These are phyloP conservation scores for Pipistrellus pipistrellus DNA, from an alignment of 2,797 vertebrate genomes.

Conservation along the genomic window DNA sequence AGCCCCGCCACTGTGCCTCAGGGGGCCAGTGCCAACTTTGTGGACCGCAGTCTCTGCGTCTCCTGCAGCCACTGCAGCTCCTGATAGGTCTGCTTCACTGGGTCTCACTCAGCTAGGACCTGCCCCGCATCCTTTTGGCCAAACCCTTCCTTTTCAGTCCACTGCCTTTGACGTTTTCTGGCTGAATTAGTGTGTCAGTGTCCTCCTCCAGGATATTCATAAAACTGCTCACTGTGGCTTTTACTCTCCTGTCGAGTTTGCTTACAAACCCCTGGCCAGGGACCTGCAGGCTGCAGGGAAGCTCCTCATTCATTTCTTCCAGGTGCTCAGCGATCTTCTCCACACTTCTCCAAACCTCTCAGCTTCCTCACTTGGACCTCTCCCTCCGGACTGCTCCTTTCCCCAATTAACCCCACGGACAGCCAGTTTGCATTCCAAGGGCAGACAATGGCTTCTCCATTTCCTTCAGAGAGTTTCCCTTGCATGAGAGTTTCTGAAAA, in stretches of 20 bases:
- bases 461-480: constrained; percentile 97
- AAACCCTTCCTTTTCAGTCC: constrained; percentile 94
- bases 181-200: constrained; percentile 93
- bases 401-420: constrained; percentile 99
- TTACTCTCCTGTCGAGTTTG: constrained; percentile 96
- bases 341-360: constrained; percentile 94
- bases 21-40: constrained; percentile 94
- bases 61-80: constrained; percentile 91
- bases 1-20: constrained; percentile 84
- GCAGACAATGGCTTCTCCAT: constrained; percentile 94
- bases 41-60: constrained; percentile 95
- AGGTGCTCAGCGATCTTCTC: constrained; percentile 95
- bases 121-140: constrained; percentile 94
- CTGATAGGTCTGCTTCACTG: constrained; percentile 92
- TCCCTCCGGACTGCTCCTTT: constrained; percentile 97
- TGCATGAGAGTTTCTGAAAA: constrained; percentile 97
- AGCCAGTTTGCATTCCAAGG: constrained; percentile 95
- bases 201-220: constrained; percentile 98
- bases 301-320: constrained; percentile 94
- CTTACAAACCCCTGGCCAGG: constrained; percentile 95
- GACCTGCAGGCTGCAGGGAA: constrained; percentile 95
- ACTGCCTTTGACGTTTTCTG: constrained; percentile 95
- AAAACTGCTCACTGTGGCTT: constrained; percentile 96
- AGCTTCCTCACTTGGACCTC: constrained; percentile 96
- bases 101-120: constrained; percentile 96